Percentiles rank a stretch among this genome's conserved stretches.
Conservation (phyloP, 2,113 vertebrate genomes). For the Nicator chloris region DNA sequence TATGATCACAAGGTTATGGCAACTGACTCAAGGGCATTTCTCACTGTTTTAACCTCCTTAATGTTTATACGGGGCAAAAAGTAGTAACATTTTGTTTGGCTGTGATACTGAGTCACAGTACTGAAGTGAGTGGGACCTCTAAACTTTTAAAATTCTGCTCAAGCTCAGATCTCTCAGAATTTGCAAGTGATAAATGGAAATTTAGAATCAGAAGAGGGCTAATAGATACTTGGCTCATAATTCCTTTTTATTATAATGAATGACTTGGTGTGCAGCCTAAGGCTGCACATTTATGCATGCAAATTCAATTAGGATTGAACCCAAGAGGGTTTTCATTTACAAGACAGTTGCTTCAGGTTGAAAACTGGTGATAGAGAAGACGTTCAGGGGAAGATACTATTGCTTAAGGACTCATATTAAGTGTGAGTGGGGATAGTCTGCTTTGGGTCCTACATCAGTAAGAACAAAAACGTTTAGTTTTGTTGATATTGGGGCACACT, state of each 20-base stretch:
- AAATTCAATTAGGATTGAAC: not conserved
- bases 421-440: not conserved
- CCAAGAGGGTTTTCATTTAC: not conserved
- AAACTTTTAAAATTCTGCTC: not conserved
- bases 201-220: not conserved
- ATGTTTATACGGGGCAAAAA: not conserved
- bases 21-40: not conserved
- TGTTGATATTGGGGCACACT: not conserved
- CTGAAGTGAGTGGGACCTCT: not conserved
- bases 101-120: not conserved
- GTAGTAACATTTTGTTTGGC: not conserved
- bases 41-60: not conserved
- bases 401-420: not conserved
- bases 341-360: not conserved
- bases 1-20: not conserved
- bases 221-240: not conserved
- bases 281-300: not conserved
- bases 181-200: not conserved
- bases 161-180: not conserved
- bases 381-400: not conserved
- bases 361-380: not conserved
- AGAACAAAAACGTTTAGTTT: not conserved
- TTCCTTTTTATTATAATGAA: not conserved
- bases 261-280: not conserved
- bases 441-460: not conserved